Evolutionary conservation across 2,888 invertebrate genomes (phyloP).

Genomic region (Globia sparganii): DNA sequence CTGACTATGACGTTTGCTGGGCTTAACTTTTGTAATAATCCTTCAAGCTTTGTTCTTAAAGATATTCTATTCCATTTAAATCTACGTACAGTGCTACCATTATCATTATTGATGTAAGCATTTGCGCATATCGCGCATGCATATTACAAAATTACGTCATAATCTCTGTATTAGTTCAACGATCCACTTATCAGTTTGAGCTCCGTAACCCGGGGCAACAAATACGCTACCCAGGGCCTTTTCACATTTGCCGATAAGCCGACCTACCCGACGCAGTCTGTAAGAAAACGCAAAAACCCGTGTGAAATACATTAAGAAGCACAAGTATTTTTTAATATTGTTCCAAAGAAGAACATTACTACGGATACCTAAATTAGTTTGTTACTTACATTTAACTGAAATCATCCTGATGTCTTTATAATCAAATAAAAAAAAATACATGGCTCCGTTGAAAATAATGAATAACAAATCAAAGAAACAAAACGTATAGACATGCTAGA

Average conservation of each 20-base stretch:
- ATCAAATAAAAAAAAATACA: not conserved
- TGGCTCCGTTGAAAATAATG: not conserved
- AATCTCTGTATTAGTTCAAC: constrained; percentile 71
- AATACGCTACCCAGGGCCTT: constrained; percentile 51
- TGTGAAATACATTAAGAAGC: constrained; percentile 2
- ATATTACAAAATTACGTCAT: constrained; percentile 68
- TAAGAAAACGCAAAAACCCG: constrained; percentile 10
- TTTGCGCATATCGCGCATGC: constrained; percentile 59
- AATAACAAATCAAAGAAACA: not conserved
- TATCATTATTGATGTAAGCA: constrained; percentile 43
- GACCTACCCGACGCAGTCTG: constrained; percentile 26
- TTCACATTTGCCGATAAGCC: constrained; percentile 54
- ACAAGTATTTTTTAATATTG: constrained; percentile 2
- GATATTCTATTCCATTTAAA: constrained; percentile 15
- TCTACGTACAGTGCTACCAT: constrained; percentile 9
- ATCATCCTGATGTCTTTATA: not conserved
- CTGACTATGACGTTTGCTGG: constrained; percentile 1
- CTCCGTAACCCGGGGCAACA: constrained; percentile 71
- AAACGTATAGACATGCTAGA: not conserved
- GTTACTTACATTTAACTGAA: not conserved
- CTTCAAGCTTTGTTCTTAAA: not conserved
- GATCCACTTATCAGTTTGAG: constrained; percentile 74
- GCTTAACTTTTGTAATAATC: not conserved
- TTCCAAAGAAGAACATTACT: not conserved
- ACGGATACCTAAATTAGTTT: not conserved